Evolutionary conservation across 2,888 invertebrate genomes (phyloP).

Genomic region (Troilus luridus): DNA sequence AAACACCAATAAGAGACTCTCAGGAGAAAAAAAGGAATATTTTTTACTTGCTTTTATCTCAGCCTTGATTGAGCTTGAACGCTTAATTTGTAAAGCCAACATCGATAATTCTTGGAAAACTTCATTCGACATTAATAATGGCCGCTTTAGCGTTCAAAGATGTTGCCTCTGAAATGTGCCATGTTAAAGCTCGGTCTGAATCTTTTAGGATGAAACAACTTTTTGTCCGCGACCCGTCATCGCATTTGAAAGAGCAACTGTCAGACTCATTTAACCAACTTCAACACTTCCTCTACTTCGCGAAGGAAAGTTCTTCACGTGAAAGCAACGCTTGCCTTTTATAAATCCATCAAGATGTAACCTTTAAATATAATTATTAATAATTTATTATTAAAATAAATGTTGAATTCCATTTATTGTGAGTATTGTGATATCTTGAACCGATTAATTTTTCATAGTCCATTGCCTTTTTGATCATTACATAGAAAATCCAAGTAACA

Average conservation of each 20-base stretch:
- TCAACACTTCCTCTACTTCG: neutral
- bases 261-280: constrained; percentile 5
- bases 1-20: neutral
- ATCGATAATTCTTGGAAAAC: neutral
- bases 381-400: too few species aligned
- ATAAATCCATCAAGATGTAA: neutral
- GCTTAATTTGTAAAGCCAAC: neutral
- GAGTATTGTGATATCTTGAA: too few species aligned
- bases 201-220: constrained; percentile 13
- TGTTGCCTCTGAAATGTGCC: neutral
- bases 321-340: neutral
- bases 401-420: too few species aligned
- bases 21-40: neutral
- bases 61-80: neutral
- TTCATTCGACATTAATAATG: constrained; percentile 27
- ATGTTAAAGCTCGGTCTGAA: neutral
- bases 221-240: neutral
- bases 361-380: neutral
- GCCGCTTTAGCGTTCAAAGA: neutral
- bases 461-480: too few species aligned
- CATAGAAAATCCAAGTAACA: too few species aligned
- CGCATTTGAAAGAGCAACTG: constrained; percentile 6
- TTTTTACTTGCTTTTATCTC: neutral
- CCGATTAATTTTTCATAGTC: too few species aligned
- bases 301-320: neutral